Evolutionary conservation across 2,113 vertebrate species (phyloP), one percentile per base, ranked within the genome.

Genomic region (Burhinus bistriatus): DNA sequence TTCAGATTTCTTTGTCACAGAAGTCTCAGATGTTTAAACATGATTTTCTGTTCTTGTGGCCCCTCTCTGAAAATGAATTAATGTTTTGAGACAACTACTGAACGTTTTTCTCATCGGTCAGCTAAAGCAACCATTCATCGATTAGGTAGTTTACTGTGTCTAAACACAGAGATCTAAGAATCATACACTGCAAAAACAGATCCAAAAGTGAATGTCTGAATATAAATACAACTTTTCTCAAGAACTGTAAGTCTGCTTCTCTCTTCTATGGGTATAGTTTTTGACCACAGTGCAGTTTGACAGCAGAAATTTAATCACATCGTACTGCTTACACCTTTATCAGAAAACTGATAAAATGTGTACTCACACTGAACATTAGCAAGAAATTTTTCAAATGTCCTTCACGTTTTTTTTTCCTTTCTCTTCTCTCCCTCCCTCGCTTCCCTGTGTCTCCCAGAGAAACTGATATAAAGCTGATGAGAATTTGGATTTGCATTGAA

Each of bases 401-500:
- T 98, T 98, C 95, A 94, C 59, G 15, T 42, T 85, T 77, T 90
- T 90, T 94, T 96, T 80, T 30, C 5, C 27, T 61, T 79, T 80
- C 57, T 91, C 27, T 71, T 40, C 51, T 90, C 51, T 89, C 55
- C 55, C 51, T 95, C 77, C 19, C 72, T 94, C 3, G 1, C 78
- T 95, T 95, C 16, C 3, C 27, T 88, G 64, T 90, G 38, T 92
- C 52, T 93, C 83, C 42, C 59, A 83, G 95, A 96, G 94, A 97
- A 96, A 90, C 87, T 95, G 78, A 88, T 95, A 89, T 69, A 95
- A 96, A 98, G 90, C 95, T 95, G 96, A 95, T 89, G 92, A 95
- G 95, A 95, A 96, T 98, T 97, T 94, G 95, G 94, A 96, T 96
- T 96, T 95, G 96, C 94, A 97, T 84, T 97, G 96, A 98, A 98